Evolutionary conservation across 2,888 invertebrate genomes (phyloP), one percentile per base, ranked within the genome.

Genomic region (Alentia gelatinosa): DNA sequence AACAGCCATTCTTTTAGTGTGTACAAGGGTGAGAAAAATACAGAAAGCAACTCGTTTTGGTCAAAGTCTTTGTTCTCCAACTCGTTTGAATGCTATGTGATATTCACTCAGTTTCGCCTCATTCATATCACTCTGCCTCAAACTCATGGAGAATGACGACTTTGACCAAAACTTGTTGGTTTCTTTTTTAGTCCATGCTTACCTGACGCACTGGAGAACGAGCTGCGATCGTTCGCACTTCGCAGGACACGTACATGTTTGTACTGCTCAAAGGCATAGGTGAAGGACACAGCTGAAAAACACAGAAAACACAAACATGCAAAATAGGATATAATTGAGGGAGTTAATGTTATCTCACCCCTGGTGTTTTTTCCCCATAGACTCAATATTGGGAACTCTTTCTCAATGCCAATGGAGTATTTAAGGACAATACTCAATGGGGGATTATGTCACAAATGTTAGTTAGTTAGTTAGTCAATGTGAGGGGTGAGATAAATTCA

Each of bases 211-310:
- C 56, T 56, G 5, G 56, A 4, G 19, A 9, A n/a, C n/a, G 56
- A 56, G 56, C 23, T n/a, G 19, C 56, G 19, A 12, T 56, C 12
- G 9, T 3, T 4, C 1, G 12, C 5, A 19, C 56, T 3, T 12
- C 30, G 1, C 68, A 26, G 3, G 68, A 30, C 68, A 68, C 30
- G 33, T 68, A 30, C 68, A 26, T 68, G 68, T 4, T 68, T 26
- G 68, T 68, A 68, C 68, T 68, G 68, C 68, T 68, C 68, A 68
- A 68, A 68, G 68, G 68, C 68, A 30, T 68, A 68, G 30, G 1
- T 68, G 30, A 30, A 68, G 19, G 68, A 68, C 26, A 68, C 12
- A 4, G 68, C 68, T 68, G 68, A 56, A 56, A 56, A 3, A 56
- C 7, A 47, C 47, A 47, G 7, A 12, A 12, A 47, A 47, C 7